Base-by-base conservation (phyloP, 2,797 vertebrate species). In the Synaphobranchus kaupii region DNA sequence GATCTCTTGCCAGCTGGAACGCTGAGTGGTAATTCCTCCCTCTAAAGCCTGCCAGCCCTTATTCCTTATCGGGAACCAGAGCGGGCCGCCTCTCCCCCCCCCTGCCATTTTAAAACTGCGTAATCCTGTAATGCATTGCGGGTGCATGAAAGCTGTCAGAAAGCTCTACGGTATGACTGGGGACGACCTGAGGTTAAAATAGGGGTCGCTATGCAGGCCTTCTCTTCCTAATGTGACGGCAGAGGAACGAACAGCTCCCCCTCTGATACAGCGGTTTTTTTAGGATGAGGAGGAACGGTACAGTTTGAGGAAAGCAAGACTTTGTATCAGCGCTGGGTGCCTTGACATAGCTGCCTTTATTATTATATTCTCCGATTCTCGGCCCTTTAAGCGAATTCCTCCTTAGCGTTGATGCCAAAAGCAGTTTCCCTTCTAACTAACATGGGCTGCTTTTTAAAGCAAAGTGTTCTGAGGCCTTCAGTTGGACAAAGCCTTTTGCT, bases 111-210 rank as follows among this genome's bases (percentile, higher is more conserved):
- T 83, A 68, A 87, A 80, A 90, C 0, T 9, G 86, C 54, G 86
- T 89, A 90, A 89, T 88, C 89, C 76, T 56, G 54, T 90, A 90
- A 92, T 89, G 90, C 88, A 60, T 82, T 85, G 54, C 71, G 20
- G 80, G 84, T 22, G 47, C 54, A 58, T 52, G 20, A 86, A 83
- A 47, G 54, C 13, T 71, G 22, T 44, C 73, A 78, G 71, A 73
- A 68, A 17, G 52, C 34, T 83, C 13, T 73, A 48, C 12, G 84
- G 28, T 28, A 52, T 48, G 25, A 48, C 34, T 20, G 8, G 28
- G 47, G 28, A 44, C 56, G 5, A 34, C 81, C 84, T 8, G 20
- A n/a, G 12, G 39, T 80, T n/a, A 66, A 22, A 86, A 34, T 12
- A 22, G 47, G 48, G 60, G 22, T 31, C 60, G 58, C 84, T 47